Evolutionary conservation across 2,888 invertebrate species (phyloP), one percentile per base, ranked within the genome.

Genomic region (Eupithecia centaureata): DNA sequence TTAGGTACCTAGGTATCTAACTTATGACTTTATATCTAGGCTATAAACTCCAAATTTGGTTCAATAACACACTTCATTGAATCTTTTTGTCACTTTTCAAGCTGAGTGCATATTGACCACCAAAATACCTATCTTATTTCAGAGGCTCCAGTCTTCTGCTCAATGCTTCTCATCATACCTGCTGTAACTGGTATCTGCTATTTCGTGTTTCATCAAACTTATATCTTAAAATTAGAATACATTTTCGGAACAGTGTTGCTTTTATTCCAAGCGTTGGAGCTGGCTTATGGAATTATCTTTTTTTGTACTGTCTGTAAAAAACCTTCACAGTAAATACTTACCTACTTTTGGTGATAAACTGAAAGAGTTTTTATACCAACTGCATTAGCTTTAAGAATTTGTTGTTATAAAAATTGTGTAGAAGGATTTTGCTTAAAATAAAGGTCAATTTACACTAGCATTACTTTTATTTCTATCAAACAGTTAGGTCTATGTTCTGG

Each of bases 191-290:
- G 97, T 52, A 96, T 97, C n/a, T 94, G 97, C 69, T 99, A 98
- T 91, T 96, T 98, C 83, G 94, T 98, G 68, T 94, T 97, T 74
- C 98, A 97, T 95, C 98, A 99, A 92, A 96, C 97, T 51, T 97
- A 97, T 88, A 97, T 98, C 65, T 94, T 98, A 59, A 94, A 97
- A 74, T 94, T 98, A 73, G 99, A 99, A 92, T 96, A 97, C 80
- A 97, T 98, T 79, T 95, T 98, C 86, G 96, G 97, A 89, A 95
- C 96, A 71, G 97, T 98, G 82, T 97, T 98, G 94, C 93, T 98
- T 67, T 95, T 99, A n/a, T n/a, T n/a, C 81, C 96, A 98, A 82
- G 94, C 95, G 12, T 91, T 97, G 61, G 97, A 98, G 91, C 94
- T 98, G 63, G 91, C 97, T 33, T 97, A 97, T 83, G 97, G 97